Percentiles rank a stretch among this genome's conserved stretches.
Conservation (phyloP, 2,113 vertebrate species). For the Oenanthe oenanthe region DNA sequence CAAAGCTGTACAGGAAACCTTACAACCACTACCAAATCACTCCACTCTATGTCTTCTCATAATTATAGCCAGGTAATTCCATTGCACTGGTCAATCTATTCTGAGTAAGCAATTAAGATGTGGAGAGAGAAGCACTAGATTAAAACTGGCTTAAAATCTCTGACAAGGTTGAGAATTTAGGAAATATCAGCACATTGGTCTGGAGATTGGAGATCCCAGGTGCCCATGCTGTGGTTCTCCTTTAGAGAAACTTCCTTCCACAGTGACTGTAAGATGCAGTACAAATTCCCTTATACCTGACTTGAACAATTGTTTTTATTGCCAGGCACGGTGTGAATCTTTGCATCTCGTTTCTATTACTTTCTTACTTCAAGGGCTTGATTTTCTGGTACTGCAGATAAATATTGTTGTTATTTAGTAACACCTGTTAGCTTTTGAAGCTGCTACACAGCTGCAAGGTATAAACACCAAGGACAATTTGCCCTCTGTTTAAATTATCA, state of each 20-base stretch:
- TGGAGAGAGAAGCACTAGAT: neutral
- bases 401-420: neutral
- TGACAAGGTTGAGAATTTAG: neutral
- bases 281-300: neutral
- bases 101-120: neutral
- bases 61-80: neutral
- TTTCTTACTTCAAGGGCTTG: neutral
- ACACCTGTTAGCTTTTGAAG: neutral
- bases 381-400: neutral
- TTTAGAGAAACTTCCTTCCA: neutral
- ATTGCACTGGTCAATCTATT: neutral
- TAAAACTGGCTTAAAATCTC: neutral
- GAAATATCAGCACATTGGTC: neutral
- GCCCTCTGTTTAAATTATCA: neutral
- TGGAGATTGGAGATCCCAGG: neutral
- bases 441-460: neutral
- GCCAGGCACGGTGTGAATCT: neutral
- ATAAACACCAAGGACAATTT: neutral
- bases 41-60: neutral
- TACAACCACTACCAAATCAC: neutral
- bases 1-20: neutral
- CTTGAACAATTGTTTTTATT: neutral
- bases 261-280: neutral
- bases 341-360: neutral
- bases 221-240: rapidly evolving